phyloP scores from a whole-genome alignment of 2,888 invertebrate genomes.

The Sesamia inferens region DNA sequence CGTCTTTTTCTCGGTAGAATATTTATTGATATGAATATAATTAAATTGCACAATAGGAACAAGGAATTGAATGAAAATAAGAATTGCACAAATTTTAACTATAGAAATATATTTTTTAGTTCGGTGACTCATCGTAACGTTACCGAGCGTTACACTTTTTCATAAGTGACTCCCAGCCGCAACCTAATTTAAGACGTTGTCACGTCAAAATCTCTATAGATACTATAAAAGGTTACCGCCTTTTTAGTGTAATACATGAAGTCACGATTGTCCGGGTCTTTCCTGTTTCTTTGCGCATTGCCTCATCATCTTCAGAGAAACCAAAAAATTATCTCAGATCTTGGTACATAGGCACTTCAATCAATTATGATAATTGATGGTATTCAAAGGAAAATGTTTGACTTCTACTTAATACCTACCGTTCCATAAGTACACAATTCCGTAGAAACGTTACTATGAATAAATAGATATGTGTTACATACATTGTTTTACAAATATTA shows the following conservation, averaged over 20 bases:
- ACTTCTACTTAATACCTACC: conserved; percentile 4
- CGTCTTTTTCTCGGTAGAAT: no score
- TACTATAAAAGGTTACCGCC: conserved; percentile 4
- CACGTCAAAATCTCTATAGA: no score
- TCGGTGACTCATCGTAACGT: no score
- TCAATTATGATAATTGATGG: conserved; percentile 30
- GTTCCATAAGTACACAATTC: neutral
- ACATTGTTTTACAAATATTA: conserved; percentile 18
- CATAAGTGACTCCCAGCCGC: no score
- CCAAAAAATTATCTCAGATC: conserved; percentile 37
- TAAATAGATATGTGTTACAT: conserved; percentile 6
- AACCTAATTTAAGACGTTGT: no score
- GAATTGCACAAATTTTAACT: no score
- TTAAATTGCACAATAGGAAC: no score
- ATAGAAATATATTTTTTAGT: no score
- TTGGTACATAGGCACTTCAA: conserved; percentile 18
- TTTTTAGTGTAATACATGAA: conserved; percentile 13
- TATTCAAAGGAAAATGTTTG: conserved; percentile 17
- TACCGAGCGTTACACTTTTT: no score
- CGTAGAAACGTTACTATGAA: neutral
- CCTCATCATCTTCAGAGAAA: conserved; percentile 14
- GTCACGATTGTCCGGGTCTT: conserved; percentile 42
- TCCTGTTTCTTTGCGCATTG: conserved; percentile 35
- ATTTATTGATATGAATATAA: no score
- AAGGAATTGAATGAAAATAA: no score